Conservation (phyloP, 2,888 invertebrate genomes). For the Cyclophora albipunctata region DNA sequence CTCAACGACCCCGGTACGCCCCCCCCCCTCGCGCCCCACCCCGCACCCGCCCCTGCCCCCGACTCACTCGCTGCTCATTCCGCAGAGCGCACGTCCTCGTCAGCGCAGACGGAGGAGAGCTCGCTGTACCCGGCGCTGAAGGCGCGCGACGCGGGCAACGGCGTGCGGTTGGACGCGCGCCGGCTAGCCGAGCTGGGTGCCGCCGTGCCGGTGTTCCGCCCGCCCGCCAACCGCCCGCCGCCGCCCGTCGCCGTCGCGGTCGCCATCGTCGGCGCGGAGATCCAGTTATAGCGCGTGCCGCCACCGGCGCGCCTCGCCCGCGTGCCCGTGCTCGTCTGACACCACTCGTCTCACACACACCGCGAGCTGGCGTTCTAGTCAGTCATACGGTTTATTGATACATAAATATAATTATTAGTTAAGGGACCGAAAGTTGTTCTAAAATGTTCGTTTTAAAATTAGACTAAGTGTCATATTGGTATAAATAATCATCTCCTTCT, state of each 20-base stretch:
- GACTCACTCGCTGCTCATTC: background rate
- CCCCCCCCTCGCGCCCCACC: background rate
- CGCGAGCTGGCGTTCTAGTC: background rate
- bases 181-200: constrained; percentile 19
- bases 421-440: too few species aligned
- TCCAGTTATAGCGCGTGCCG: constrained; percentile 31
- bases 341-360: background rate
- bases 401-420: too few species aligned
- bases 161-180: constrained; percentile 23
- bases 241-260: constrained; percentile 28
- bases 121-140: constrained; percentile 22
- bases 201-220: constrained; percentile 11
- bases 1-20: constrained; percentile 36
- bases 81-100: constrained; percentile 40
- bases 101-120: constrained; percentile 55
- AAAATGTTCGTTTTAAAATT: too few species aligned
- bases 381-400: background rate
- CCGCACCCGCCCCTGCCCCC: too few species aligned
- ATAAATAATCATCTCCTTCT: too few species aligned
- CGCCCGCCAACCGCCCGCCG: constrained; percentile 15
- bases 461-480: too few species aligned
- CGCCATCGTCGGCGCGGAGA: constrained; percentile 26
- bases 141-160: constrained; percentile 6
- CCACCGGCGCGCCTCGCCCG: constrained; percentile 11
- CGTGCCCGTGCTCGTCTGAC: constrained; percentile 33